Percentiles rank a stretch among this genome's conserved stretches.
phyloP scores from a whole-genome alignment of 2,888 invertebrate species.

The Meteorus cinctellus region DNA sequence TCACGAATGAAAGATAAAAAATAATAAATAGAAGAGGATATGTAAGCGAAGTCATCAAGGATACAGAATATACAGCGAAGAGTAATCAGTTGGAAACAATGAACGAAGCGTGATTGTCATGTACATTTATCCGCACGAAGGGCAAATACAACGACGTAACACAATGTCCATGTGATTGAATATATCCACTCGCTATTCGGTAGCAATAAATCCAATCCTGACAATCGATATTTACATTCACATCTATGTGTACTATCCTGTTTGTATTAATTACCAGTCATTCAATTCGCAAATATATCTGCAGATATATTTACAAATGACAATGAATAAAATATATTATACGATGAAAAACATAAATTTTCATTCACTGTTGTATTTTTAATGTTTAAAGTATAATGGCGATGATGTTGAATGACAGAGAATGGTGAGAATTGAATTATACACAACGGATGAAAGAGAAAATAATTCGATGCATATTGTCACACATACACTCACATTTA shows the following conservation, averaged over 20 bases:
- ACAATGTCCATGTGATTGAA: constrained; percentile 27
- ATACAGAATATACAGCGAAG: constrained; percentile 33
- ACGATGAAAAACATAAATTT: constrained; percentile 6
- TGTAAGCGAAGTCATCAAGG: neutral
- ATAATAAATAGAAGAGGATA: neutral
- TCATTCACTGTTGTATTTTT: neutral
- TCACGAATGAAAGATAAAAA: neutral
- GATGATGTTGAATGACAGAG: neutral
- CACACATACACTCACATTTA: neutral
- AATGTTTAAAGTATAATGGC: neutral
- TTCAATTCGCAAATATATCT: constrained; percentile 12
- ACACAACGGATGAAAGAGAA: constrained; percentile 13
- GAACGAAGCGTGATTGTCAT: constrained; percentile 43
- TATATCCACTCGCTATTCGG: constrained; percentile 42
- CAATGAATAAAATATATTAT: constrained; percentile 1
- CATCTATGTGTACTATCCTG: constrained; percentile 22
- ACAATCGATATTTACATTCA: constrained; percentile 35
- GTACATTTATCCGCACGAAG: constrained; percentile 47
- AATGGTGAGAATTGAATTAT: neutral
- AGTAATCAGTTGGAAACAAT: constrained; percentile 51
- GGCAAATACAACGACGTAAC: constrained; percentile 19
- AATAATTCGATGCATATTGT: neutral
- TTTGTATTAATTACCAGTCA: constrained; percentile 25
- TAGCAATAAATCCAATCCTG: constrained; percentile 46
- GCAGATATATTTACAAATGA: constrained; percentile 11